Base-by-base conservation (phyloP, 1,140 invertebrate genomes). In the Macrobrachium rosenbergii region DNA sequence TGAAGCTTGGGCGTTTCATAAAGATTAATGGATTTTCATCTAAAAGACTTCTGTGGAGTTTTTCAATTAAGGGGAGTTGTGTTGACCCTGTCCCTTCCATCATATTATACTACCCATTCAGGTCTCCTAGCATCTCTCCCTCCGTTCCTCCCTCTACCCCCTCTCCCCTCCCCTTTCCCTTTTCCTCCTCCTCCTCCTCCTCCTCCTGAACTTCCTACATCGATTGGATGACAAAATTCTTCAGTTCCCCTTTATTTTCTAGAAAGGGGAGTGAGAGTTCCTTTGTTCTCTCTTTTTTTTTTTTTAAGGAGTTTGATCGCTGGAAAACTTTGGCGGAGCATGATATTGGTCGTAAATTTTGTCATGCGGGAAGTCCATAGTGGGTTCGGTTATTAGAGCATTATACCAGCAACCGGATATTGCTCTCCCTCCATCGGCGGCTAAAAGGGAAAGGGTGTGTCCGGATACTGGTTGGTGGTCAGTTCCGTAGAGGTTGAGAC, bases 331-430 rank as follows among this genome's bases (percentile, higher is more conserved):
- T 72, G 23, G 69, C 69, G 69, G 37, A 72, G 69, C 69, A 72
- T 72, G 69, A 72, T 72, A 72, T 72, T 72, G 69, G 69, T 72
- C 69, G 69, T 72, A 72, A 72, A 72, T 72, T 72, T 28, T 72
- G 23, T 28, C 69, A 72, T 72, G 69, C 69, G 69, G 23, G 23
- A 72, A 72, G 11, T 23, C 69, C 69, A 72, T 72, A 72, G 69
- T 43, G 37, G 69, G 52, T 52, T 52, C 8, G 52, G 52, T 52
- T 52, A 52, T 52, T 52, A 52, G 52, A 52, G 52, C 52, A 52
- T 52, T 52, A 52, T 52, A 52, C 52, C 52, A 52, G 52, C 52
- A 52, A 52, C 52, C 52, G 52, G 52, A 52, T 52, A 52, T 52
- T 52, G 52, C 52, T 52, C 52, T 52, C 52, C 52, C 52, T 52